Conservation (phyloP, 1,140 invertebrate genomes). For the Leptinotarsa defecta region DNA sequence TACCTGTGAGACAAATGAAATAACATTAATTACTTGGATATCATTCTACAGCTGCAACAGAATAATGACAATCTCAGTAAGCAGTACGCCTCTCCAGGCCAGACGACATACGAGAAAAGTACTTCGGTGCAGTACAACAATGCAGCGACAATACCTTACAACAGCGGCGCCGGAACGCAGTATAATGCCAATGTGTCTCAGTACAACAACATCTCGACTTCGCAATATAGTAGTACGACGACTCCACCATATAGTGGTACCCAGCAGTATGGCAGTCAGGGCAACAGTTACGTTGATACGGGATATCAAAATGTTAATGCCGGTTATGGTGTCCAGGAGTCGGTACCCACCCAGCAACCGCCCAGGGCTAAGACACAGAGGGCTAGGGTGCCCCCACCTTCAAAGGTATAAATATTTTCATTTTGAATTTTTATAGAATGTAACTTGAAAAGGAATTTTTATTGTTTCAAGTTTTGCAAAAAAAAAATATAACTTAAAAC, state of each 20-base stretch:
- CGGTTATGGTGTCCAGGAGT: slow-evolving; percentile 46
- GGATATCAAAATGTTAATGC: slow-evolving; percentile 36
- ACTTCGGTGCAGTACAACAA: background rate
- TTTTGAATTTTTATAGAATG: background rate
- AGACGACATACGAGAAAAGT: slow-evolving; percentile 17
- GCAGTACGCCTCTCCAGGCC: slow-evolving; percentile 25
- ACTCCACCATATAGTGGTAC: slow-evolving; percentile 29
- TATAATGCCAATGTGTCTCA: slow-evolving; percentile 37
- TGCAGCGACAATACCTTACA: slow-evolving; percentile 3
- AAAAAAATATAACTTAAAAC: background rate
- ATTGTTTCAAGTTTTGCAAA: background rate
- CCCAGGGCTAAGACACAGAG: slow-evolving; percentile 72
- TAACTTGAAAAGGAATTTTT: too few relatives aligned
- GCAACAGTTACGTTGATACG: slow-evolving; percentile 39
- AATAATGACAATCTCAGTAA: slow-evolving; percentile 54
- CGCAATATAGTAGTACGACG: slow-evolving; percentile 11
- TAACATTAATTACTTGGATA: background rate
- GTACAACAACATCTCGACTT: slow-evolving; percentile 29
- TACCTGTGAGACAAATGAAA: too few relatives aligned
- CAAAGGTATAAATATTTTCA: slow-evolving; percentile 67
- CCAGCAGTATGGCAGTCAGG: slow-evolving; percentile 36
- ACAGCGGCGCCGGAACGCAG: background rate
- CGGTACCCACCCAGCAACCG: slow-evolving; percentile 56
- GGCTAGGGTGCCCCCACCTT: slow-evolving; percentile 85
- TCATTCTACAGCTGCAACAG: slow-evolving; percentile 62